Base-by-base conservation (phyloP, 35 echinoderm and acorn worm species). In the Amphiura filiformis region DNA sequence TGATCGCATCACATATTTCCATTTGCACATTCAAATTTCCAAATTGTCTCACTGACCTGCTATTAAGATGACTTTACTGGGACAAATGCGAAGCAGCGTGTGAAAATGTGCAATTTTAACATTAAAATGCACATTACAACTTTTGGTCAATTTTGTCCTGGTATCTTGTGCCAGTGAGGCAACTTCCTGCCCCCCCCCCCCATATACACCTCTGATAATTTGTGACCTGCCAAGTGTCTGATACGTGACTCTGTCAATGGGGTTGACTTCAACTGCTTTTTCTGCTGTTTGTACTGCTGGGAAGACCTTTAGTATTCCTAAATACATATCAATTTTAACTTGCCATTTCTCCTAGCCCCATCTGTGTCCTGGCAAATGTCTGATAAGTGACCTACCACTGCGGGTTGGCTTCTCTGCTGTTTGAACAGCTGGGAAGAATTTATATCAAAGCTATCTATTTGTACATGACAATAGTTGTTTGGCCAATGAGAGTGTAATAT, bases 211-310 rank as follows among this genome's bases (percentile, higher is more conserved):
- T 0, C 17, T 31, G 35, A 13, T 13, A 0, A 78, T 9, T 30
- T 78, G 0, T 78, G 15, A 23, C 0, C 14, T 78, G 0, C 17
- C 15, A 0, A 34, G n/a, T n/a, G 79, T 81, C 37, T 81, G 79
- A 37, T 81, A 78, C 17, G 83, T 84, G 1, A 35, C 40, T 87
- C 91, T 89, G 86, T 87, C 88, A 13, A 31, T 78, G 7, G 92
- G 87, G 36, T 87, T 80, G 9, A 83, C 40, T 13, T 7, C 77
- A 1, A 91, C 86, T 35, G 94, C 88, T 39, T 57, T 86, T 28
- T 93, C 90, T 39, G 94, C 94, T 23, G 94, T 13, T 77, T 97
- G 82, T 15, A 97, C 87, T 35, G 94, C 94, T 0, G 94, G 94
- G 28, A 87, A 97, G 34, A 93, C 83, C 81, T 97, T n/a, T n/a